These are phyloP conservation scores for Formica exsecta DNA, from an alignment of 1,140 invertebrate species.

Conservation along the genomic window DNA sequence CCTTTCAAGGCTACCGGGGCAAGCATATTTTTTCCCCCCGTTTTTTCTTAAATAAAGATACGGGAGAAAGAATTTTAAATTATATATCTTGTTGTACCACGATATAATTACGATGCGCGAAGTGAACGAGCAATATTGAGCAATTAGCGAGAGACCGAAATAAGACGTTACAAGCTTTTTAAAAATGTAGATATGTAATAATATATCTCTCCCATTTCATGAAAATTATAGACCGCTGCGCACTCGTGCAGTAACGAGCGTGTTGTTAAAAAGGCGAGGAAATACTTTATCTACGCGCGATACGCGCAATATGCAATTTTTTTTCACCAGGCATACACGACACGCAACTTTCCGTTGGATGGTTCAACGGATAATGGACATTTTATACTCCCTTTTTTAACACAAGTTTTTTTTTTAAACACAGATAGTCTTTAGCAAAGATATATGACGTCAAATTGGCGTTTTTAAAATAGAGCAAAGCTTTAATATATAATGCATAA, in stretches of 20 bases:
- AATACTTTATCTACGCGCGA: slow-evolving; percentile 72
- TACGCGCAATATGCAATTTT: slow-evolving; percentile 68
- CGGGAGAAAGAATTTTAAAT: slow-evolving; percentile 38
- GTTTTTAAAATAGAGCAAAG: not conserved
- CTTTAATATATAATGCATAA: not conserved
- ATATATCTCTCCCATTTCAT: slow-evolving; percentile 50
- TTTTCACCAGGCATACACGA: slow-evolving; percentile 53
- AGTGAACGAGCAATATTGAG: slow-evolving; percentile 44
- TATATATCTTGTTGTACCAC: slow-evolving; percentile 37
- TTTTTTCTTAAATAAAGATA: slow-evolving; percentile 37
- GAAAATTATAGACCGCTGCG: slow-evolving; percentile 67
- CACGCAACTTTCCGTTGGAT: slow-evolving; percentile 68
- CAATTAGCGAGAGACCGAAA: slow-evolving; percentile 46
- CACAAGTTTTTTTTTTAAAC: slow-evolving; percentile 27
- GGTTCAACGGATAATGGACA: slow-evolving; percentile 48
- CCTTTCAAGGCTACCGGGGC: slow-evolving; percentile 35
- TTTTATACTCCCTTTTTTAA: slow-evolving; percentile 32
- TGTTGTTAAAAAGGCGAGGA: slow-evolving; percentile 72
- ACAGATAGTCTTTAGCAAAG: not conserved
- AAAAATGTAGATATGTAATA: slow-evolving; percentile 72
- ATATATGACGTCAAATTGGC: not conserved
- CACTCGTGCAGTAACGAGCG: slow-evolving; percentile 65
- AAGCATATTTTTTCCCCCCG: not conserved
- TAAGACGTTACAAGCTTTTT: slow-evolving; percentile 62
- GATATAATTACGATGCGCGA: slow-evolving; percentile 54